A percentile compares a stretch with the other conserved stretches of the same genome.
Evolutionary conservation across 2,888 invertebrate genomes (phyloP).

Genomic region (Dorcus hopei): DNA sequence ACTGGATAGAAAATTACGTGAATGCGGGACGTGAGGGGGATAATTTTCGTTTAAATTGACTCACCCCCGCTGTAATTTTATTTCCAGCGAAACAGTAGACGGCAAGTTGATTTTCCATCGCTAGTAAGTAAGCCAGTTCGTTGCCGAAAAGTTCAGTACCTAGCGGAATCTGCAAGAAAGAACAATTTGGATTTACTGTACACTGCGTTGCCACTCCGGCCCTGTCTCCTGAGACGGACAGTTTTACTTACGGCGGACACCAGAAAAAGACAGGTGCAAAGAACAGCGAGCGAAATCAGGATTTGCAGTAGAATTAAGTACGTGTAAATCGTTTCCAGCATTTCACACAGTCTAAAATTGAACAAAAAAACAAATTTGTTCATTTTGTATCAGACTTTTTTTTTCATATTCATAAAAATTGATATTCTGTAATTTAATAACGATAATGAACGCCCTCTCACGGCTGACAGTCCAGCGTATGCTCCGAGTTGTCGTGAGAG

Average conservation of each 20-base stretch:
- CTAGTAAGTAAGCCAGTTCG: constrained; percentile 20
- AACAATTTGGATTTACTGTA: background rate
- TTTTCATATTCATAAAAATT: too few relatives aligned
- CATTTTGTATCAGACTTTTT: too few relatives aligned
- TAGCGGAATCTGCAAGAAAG: constrained; percentile 14
- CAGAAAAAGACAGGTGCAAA: constrained; percentile 29
- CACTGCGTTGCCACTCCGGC: background rate
- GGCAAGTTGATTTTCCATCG: constrained; percentile 19
- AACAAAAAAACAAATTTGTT: too few relatives aligned
- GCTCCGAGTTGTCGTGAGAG: too few relatives aligned
- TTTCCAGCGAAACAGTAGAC: constrained; percentile 20
- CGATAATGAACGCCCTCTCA: too few relatives aligned
- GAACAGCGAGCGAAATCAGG: constrained; percentile 22
- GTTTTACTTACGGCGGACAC: constrained; percentile 15
- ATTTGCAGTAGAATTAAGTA: constrained; percentile 25
- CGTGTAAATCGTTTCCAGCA: constrained; percentile 25
- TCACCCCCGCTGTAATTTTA: constrained; percentile 18
- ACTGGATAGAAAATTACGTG: too few relatives aligned
- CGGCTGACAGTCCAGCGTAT: too few relatives aligned
- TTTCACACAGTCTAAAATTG: constrained; percentile 21
- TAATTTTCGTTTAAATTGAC: background rate
- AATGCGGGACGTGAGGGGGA: too few relatives aligned
- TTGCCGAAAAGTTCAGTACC: constrained; percentile 10
- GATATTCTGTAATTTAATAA: too few relatives aligned
- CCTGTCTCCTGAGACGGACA: background rate